These are phyloP conservation scores for Oxytorus armatus DNA, from an alignment of 2,888 invertebrate genomes.

Conservation along the genomic window DNA sequence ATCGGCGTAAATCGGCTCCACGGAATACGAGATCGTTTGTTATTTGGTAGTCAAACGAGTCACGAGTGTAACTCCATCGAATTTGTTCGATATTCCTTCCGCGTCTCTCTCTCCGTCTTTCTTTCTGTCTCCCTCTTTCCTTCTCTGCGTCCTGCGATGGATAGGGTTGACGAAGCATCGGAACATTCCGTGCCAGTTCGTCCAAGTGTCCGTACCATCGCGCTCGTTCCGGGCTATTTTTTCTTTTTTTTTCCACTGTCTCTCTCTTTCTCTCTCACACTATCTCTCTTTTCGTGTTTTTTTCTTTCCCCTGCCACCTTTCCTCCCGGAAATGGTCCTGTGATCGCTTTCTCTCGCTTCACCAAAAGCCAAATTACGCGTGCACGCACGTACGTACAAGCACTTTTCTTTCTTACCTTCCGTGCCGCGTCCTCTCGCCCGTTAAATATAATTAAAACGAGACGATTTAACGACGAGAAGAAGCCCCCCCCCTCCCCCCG, in stretches of 20 bases:
- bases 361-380: slow-evolving; percentile 25
- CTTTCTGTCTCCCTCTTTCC: background rate
- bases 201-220: slow-evolving; percentile 50
- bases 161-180: slow-evolving; percentile 19
- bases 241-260: slow-evolving; percentile 26
- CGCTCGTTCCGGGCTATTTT: slow-evolving; percentile 31
- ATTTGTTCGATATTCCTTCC: slow-evolving; percentile 5
- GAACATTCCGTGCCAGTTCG: slow-evolving; percentile 54
- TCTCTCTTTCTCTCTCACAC: background rate
- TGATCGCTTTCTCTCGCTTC: slow-evolving; percentile 53
- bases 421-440: slow-evolving; percentile 3
- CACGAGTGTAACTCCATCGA: slow-evolving; percentile 6
- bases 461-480: slow-evolving; percentile 12
- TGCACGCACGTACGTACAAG: slow-evolving; percentile 8
- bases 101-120: background rate
- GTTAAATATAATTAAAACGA: slow-evolving; percentile 31
- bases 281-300: background rate
- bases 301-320: slow-evolving; percentile 1
- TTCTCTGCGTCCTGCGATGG: background rate
- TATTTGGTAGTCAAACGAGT: slow-evolving; percentile 50
- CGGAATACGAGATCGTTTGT: slow-evolving; percentile 10
- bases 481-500: background rate
- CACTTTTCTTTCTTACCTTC: slow-evolving; percentile 41
- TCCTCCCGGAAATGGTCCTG: slow-evolving; percentile 28
- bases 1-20: background rate